Evolutionary conservation across 2,888 invertebrate genomes (phyloP).

Genomic region (Electrophaes corylata): DNA sequence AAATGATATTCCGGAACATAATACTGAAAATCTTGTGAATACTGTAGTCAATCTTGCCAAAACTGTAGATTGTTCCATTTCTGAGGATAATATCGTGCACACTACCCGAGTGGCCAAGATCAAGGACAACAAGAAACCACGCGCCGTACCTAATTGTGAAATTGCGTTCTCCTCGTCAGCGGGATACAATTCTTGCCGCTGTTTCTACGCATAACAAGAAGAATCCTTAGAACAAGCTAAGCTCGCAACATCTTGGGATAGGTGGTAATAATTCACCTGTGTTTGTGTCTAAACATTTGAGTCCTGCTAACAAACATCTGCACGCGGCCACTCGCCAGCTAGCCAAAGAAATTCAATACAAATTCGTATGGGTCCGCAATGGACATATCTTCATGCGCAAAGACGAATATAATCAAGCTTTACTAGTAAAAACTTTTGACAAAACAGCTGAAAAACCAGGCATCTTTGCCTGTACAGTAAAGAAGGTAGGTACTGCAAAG

Average conservation of each 20-base stretch:
- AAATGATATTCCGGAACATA: background rate
- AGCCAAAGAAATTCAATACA: constrained; percentile 1
- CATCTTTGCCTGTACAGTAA: background rate
- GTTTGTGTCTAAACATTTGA: constrained; percentile 10
- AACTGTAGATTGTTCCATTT: background rate
- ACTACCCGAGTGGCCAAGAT: constrained; percentile 12
- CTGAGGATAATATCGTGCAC: constrained; percentile 1
- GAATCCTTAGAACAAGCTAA: constrained; percentile 7
- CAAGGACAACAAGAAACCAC: constrained; percentile 3
- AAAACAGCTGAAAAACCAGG: background rate
- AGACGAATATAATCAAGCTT: constrained; percentile 2
- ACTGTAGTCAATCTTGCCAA: constrained; percentile 4
- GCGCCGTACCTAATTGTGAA: constrained; percentile 7
- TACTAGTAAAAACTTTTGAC: background rate
- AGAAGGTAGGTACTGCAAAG: background rate
- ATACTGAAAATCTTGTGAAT: constrained; percentile 1
- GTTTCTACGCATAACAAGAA: constrained; percentile 5
- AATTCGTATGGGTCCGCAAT: constrained; percentile 8
- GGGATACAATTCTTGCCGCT: constrained; percentile 11
- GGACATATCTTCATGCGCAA: constrained; percentile 19
- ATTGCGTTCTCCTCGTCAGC: background rate
- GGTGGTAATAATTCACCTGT: constrained; percentile 4
- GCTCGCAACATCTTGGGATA: constrained; percentile 11
- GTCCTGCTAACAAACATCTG: constrained; percentile 11
- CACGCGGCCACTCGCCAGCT: constrained; percentile 16